A percentile compares a stretch with the other conserved stretches of the same genome.
Conservation (phyloP, 2,113 vertebrate genomes). For the Dinomys branickii region DNA sequence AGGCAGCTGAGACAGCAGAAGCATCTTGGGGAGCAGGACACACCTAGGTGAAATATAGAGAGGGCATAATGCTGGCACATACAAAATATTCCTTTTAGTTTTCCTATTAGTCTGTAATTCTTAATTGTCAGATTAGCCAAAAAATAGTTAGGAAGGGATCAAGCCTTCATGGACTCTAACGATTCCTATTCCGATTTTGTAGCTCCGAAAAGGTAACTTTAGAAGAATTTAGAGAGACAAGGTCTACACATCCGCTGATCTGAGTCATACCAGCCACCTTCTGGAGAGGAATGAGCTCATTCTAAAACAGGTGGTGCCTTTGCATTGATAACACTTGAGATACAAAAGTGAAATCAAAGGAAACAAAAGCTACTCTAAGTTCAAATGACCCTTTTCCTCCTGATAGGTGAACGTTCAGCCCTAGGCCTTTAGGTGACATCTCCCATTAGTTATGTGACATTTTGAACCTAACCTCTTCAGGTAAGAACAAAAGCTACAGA, state of each 20-base stretch:
- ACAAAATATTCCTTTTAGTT: background rate
- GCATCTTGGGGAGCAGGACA: background rate
- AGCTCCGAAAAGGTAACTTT: background rate
- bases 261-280: background rate
- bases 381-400: background rate
- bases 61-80: background rate
- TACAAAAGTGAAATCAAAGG: background rate
- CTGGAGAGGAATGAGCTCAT: background rate
- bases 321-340: background rate
- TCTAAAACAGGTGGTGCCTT: background rate
- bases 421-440: background rate
- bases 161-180: background rate
- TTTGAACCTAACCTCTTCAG: background rate
- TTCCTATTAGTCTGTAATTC: background rate
- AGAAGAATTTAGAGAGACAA: background rate
- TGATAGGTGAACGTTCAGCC: background rate
- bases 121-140: background rate
- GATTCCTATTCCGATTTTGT: background rate
- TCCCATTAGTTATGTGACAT: background rate
- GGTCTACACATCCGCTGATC: background rate
- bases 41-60: background rate
- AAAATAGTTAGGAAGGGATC: background rate
- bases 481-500: conserved; percentile 34
- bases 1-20: background rate
- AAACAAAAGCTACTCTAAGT: background rate